A percentile compares a stretch with the other conserved stretches of the same genome.
Evolutionary conservation across 2,888 invertebrate genomes (phyloP).

Genomic region (Myathropa florea): DNA sequence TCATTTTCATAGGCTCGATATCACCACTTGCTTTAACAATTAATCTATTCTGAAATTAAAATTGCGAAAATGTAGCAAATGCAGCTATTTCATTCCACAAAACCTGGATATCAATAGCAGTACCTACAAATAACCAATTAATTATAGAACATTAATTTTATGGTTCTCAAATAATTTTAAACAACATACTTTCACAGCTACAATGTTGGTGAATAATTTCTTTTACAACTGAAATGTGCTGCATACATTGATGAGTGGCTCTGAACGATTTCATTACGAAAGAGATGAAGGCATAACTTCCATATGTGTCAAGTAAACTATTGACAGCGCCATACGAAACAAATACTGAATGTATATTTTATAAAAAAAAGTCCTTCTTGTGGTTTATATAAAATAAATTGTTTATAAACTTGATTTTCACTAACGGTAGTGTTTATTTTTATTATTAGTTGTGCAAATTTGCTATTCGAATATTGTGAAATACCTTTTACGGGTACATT

Average conservation of each 20-base stretch:
- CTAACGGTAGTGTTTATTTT: not conserved
- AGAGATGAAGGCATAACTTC: conserved; percentile 20
- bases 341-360: conserved; percentile 53
- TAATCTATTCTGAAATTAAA: no score
- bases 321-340: conserved; percentile 60
- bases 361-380: conserved; percentile 33
- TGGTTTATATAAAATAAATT: conserved; percentile 31
- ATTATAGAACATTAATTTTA: not conserved
- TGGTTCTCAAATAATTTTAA: no score
- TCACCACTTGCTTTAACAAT: no score
- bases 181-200: not conserved
- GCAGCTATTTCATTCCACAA: no score
- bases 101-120: no score
- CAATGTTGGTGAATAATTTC: not conserved
- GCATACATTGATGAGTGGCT: not conserved
- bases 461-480: not conserved
- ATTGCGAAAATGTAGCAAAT: no score
- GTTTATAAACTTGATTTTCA: not conserved
- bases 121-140: no score
- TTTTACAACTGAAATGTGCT: not conserved
- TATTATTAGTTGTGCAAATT: not conserved
- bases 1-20: no score
- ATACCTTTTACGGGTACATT: not conserved
- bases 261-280: not conserved
- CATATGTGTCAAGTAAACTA: conserved; percentile 12